A percentile compares a stretch with the other conserved stretches of the same genome.
phyloP scores from a whole-genome alignment of 1,140 invertebrate genomes.

The Euglossa dilemma region DNA sequence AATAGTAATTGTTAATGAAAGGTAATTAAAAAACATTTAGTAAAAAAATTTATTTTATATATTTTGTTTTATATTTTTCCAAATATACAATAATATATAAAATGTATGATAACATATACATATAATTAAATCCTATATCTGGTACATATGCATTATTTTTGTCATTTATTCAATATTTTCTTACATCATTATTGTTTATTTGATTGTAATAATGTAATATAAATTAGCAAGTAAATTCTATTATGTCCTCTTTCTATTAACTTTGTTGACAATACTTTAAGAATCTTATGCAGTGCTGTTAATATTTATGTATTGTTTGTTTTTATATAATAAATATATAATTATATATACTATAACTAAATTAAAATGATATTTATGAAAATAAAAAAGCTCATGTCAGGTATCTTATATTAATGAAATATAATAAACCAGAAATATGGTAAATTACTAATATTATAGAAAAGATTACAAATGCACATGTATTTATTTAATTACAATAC shows the following conservation, averaged over 20 bases:
- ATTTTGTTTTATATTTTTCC: conserved; percentile 12
- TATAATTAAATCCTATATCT: conserved; percentile 6
- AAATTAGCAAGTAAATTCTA: conserved; percentile 3
- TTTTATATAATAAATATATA: background rate
- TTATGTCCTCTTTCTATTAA: background rate
- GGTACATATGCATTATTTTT: background rate
- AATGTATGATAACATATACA: conserved; percentile 17
- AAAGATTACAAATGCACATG: conserved; percentile 39
- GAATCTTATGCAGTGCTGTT: conserved; percentile 36
- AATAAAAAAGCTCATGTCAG: conserved; percentile 8
- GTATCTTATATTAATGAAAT: background rate
- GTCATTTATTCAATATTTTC: background rate
- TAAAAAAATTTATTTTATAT: background rate
- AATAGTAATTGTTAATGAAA: background rate
- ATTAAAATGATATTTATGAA: background rate
- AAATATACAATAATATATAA: conserved; percentile 40
- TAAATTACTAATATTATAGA: background rate
- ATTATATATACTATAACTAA: background rate
- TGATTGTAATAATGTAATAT: background rate
- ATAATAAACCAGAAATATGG: background rate
- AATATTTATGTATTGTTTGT: conserved; percentile 16
- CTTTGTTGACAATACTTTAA: conserved; percentile 24
- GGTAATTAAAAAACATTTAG: background rate
- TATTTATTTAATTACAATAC: conserved; percentile 41
- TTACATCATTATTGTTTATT: background rate